Percentiles rank a stretch among this genome's conserved stretches.
Evolutionary conservation across 1,140 invertebrate species (phyloP).

Genomic region (Meloidogyne chitwoodi): DNA sequence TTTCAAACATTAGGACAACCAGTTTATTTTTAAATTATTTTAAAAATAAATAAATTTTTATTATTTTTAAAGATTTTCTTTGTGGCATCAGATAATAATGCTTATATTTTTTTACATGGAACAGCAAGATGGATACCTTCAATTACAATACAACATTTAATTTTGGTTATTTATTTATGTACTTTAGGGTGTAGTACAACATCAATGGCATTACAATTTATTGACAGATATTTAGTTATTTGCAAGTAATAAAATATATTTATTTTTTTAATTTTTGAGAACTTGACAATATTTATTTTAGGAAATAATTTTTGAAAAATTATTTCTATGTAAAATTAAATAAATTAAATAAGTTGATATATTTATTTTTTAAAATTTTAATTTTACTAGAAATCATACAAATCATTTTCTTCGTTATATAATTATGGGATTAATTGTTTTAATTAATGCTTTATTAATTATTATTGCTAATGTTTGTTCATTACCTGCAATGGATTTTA

Average conservation of each 20-base stretch:
- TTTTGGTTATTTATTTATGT: background rate
- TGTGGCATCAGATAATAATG: background rate
- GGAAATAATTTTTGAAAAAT: too few relatives aligned
- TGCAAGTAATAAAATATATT: background rate
- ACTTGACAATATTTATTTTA: too few relatives aligned
- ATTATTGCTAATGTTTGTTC: background rate
- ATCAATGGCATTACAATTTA: background rate
- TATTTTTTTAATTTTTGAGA: too few relatives aligned
- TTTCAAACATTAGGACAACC: background rate
- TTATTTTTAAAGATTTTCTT: background rate
- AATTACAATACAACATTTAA: background rate
- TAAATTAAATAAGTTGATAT: too few relatives aligned
- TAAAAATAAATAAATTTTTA: too few relatives aligned
- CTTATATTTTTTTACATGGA: background rate
- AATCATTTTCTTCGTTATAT: background rate
- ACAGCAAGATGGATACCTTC: background rate
- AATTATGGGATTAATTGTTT: background rate
- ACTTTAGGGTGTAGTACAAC: background rate
- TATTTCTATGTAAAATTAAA: too few relatives aligned
- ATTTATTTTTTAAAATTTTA: background rate
- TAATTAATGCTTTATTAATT: background rate
- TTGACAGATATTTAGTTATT: background rate
- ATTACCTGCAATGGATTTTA: background rate
- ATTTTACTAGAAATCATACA: background rate
- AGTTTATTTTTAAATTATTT: too few relatives aligned